Conservation (phyloP, 2,797 vertebrate species). For the Molossus molossus region DNA sequence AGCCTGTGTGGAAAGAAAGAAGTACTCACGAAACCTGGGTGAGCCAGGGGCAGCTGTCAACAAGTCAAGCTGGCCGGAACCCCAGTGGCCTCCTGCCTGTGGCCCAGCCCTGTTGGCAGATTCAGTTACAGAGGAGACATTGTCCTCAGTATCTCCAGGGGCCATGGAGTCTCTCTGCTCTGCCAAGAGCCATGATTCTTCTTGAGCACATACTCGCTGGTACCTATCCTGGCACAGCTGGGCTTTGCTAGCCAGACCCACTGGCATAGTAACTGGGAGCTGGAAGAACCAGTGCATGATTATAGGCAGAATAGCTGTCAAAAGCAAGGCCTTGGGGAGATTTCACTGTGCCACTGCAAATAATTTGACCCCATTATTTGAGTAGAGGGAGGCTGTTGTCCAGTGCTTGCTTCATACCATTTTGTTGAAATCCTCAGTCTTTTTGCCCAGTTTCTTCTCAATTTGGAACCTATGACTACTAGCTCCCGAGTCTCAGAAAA, state of each 20-base stretch:
- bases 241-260: background rate
- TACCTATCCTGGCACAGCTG: background rate
- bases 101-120: background rate
- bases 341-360: background rate
- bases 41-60: background rate
- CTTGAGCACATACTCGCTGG: background rate
- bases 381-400: background rate
- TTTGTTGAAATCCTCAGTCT: background rate
- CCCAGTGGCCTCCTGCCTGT: background rate
- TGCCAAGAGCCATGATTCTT: background rate
- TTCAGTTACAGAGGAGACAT: slow-evolving; percentile 38
- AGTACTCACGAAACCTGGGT: background rate
- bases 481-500: background rate
- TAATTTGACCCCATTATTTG: background rate
- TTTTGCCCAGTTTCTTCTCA: background rate
- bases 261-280: background rate
- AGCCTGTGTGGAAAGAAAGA: background rate
- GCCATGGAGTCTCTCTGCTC: accelerated
- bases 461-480: background rate
- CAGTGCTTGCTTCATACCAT: no score
- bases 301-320: background rate
- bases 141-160: background rate
- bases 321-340: slow-evolving; percentile 26
- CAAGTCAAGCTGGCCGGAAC: background rate
- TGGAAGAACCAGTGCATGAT: background rate